Conservation (phyloP, 2,113 vertebrate genomes). For the Chaetops frenatus region DNA sequence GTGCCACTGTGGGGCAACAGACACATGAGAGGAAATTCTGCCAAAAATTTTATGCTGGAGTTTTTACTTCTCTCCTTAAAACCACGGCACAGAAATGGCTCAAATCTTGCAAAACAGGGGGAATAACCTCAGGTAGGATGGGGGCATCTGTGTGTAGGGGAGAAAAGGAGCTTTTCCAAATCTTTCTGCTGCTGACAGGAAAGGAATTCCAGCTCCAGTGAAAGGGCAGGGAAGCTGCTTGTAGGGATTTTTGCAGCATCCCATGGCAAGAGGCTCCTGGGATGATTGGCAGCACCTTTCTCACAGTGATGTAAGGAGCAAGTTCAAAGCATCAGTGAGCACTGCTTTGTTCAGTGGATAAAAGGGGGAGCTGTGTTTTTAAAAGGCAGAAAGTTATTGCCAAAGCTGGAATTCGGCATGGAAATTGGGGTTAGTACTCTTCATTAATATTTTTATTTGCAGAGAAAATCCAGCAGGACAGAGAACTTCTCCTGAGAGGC, state of each 20-base stretch:
- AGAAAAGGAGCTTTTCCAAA: background rate
- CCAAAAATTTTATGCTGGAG: background rate
- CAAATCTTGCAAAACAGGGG: background rate
- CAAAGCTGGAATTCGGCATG: background rate
- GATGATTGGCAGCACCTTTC: background rate
- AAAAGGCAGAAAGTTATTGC: background rate
- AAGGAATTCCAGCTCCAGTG: background rate
- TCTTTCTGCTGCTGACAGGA: background rate
- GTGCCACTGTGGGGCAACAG: background rate
- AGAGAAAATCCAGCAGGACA: background rate
- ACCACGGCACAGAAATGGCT: accelerated
- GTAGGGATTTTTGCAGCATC: background rate
- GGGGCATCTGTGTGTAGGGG: background rate
- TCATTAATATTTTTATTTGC: background rate
- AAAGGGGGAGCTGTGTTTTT: background rate
- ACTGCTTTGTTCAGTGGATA: background rate
- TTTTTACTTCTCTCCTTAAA: background rate
- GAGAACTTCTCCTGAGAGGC: background rate
- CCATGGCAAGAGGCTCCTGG: background rate
- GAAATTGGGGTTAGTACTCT: background rate
- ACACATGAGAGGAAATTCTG: background rate
- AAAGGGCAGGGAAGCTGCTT: background rate
- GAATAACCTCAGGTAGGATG: background rate
- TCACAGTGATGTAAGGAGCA: background rate
- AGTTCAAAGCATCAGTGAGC: background rate